Percentiles rank a stretch among this genome's conserved stretches.
phyloP scores from a whole-genome alignment of 2,113 vertebrate species.

The Marmota flaviventris region DNA sequence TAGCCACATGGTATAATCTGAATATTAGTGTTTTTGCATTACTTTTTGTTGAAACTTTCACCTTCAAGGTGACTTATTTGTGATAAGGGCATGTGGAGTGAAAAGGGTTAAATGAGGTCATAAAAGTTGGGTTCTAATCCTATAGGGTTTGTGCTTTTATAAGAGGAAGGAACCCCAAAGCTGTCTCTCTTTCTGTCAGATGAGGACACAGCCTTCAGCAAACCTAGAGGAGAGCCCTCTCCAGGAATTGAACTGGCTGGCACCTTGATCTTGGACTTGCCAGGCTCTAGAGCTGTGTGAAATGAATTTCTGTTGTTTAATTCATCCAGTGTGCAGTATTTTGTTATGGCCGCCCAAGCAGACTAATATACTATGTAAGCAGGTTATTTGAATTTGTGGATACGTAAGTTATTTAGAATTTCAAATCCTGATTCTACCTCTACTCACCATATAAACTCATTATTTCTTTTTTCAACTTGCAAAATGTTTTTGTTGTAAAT shows the following conservation, averaged over 20 bases:
- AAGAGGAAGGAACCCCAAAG: background rate
- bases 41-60: background rate
- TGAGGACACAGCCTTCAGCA: background rate
- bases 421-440: background rate
- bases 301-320: background rate
- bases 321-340: background rate
- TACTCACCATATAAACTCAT: background rate
- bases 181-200: background rate
- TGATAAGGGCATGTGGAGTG: background rate
- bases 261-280: background rate
- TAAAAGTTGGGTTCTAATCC: background rate
- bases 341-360: background rate
- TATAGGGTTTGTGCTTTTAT: background rate
- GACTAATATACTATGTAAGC: background rate
- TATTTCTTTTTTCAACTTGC: background rate
- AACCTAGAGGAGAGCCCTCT: background rate
- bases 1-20: background rate
- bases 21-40: background rate
- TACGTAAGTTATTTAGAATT: background rate
- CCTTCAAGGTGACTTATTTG: background rate
- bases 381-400: background rate
- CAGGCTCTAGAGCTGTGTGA: background rate
- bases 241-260: background rate
- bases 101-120: background rate
- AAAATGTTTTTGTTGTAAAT: conserved; percentile 15